Evolutionary conservation across 2,888 invertebrate species (phyloP).

Genomic region (Apotomis turbidana): DNA sequence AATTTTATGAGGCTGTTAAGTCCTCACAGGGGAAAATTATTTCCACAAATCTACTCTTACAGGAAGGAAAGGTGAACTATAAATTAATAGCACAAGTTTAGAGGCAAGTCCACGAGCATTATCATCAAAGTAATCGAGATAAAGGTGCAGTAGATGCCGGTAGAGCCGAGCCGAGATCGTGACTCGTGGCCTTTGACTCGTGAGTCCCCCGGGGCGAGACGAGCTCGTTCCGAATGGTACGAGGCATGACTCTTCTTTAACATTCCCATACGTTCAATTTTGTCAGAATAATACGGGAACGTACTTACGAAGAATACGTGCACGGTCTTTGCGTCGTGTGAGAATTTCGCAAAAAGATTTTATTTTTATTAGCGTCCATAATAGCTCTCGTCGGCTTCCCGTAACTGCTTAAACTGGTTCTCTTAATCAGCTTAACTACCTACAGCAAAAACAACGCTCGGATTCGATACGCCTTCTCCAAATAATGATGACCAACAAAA

Average conservation of each 20-base stretch:
- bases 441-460: constrained; percentile 6
- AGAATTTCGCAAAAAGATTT: constrained; percentile 25
- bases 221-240: constrained; percentile 53
- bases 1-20: neutral
- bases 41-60: constrained; percentile 1
- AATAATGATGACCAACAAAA: constrained; percentile 43
- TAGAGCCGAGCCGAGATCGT: constrained; percentile 58
- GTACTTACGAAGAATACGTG: constrained; percentile 11
- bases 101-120: constrained; percentile 20
- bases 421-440: constrained; percentile 26
- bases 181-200: constrained; percentile 65
- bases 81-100: constrained; percentile 12
- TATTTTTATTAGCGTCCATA: constrained; percentile 22
- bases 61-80: constrained; percentile 18
- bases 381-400: constrained; percentile 11
- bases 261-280: constrained; percentile 28
- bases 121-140: constrained; percentile 47
- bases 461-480: constrained; percentile 7
- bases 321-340: constrained; percentile 31
- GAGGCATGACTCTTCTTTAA: constrained; percentile 31
- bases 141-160: constrained; percentile 52
- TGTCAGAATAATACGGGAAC: constrained; percentile 27
- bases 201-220: constrained; percentile 59
- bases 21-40: neutral
- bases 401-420: constrained; percentile 23